Percentiles rank a stretch among this genome's conserved stretches.
Evolutionary conservation across 2,797 vertebrate species (phyloP).

Genomic region (Pelobates cultripes): DNA sequence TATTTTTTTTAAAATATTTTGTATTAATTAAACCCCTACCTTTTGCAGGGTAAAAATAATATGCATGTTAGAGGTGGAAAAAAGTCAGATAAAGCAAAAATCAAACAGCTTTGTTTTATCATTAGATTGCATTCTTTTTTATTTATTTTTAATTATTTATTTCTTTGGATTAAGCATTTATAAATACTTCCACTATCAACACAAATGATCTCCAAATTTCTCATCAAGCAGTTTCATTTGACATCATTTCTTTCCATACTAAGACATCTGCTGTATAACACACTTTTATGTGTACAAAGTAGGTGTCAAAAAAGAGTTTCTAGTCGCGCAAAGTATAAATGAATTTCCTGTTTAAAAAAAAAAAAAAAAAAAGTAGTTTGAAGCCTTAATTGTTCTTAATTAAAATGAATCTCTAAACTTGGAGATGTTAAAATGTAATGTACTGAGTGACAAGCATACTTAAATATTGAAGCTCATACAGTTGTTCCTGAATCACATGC

Average conservation of each 20-base stretch:
- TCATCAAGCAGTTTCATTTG: conserved; percentile 46
- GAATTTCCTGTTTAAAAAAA: conserved; percentile 14
- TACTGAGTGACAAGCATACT: too few relatives aligned
- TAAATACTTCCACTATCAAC: conserved; percentile 13
- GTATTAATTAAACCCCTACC: conserved; percentile 13
- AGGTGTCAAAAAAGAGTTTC: neutral
- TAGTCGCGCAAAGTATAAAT: neutral
- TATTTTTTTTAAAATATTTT: neutral
- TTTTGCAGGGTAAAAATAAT: neutral
- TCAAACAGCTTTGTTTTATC: neutral
- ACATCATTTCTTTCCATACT: conserved; percentile 47
- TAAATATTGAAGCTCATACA: too few relatives aligned
- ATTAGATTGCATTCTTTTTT: neutral
- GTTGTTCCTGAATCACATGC: too few relatives aligned
- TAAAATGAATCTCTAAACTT: neutral
- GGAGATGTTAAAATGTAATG: neutral
- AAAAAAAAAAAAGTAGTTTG: too few relatives aligned
- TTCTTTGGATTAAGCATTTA: neutral
- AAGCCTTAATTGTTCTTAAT: too few relatives aligned
- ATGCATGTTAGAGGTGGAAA: neutral
- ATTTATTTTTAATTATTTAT: neutral
- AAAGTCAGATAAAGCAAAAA: neutral
- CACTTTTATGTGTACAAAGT: neutral
- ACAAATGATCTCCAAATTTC: conserved; percentile 25
- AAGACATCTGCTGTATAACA: conserved; percentile 33